Base-by-base conservation (phyloP, 1,140 invertebrate genomes). In the Habropoda laboriosa region DNA sequence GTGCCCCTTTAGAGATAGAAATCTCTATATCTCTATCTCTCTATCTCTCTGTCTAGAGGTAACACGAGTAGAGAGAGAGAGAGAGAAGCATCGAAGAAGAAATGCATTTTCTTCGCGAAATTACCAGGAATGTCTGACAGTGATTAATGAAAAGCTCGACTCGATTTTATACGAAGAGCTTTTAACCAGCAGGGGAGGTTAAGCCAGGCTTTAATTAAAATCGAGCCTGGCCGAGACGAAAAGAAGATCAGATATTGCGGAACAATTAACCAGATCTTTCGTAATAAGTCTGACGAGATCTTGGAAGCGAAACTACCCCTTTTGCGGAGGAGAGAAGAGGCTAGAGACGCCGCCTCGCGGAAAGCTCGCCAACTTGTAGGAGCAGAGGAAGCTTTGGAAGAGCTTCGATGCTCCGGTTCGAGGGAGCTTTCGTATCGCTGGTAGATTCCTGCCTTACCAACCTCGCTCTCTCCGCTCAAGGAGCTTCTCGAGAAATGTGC, bases 371-470 rank as follows among this genome's bases (percentile, higher is more conserved):
- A 72, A 79, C 5, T 30, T 32, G 0, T 0, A 3, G 12, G 21
- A 35, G 38, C 24, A 0, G 5, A 16, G 38, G 27, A 24, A 72
- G 30, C 42, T 61, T 12, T 12, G 8, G 10, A 12, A 5, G 16
- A 68, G 30, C 27, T 47, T 40, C 21, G 2, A 3, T 42, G 6
- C 7, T 10, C 1, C 0, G 2, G 8, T 10, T 64, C 42, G 12
- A 5, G 53, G 4, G 8, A 42, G 47, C 58, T 72, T 49, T 51
- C 57, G 38, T 27, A 38, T n/a, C 57, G 35, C 13, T 12, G 0
- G 38, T 18, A 13, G 76, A 10, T 42, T 10, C 16, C 76, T 79
- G 5, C 21, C 21, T 70, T 79, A 79, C 58, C 76, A 63, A 35
- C 68, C 7, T 3, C 18, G 1, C 3, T 1, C 0, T 0, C 6